Evolutionary conservation across 2,113 vertebrate species (phyloP).

Genomic region (Rhinoderma darwinii): DNA sequence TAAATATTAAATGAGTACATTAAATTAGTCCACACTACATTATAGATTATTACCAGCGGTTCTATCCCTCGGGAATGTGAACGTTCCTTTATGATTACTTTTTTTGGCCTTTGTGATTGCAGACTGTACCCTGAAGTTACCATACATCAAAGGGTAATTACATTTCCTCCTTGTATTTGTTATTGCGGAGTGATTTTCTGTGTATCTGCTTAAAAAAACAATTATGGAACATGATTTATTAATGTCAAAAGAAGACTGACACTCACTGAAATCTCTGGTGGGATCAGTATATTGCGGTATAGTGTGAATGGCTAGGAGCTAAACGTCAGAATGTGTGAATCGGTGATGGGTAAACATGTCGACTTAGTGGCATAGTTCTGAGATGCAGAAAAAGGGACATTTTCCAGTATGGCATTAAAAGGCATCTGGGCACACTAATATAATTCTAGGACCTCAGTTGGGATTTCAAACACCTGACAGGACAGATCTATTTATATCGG

Average conservation of each 20-base stretch:
- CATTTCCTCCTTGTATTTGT: constrained; percentile 36
- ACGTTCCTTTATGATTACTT: constrained; percentile 15
- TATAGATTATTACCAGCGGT: constrained; percentile 37
- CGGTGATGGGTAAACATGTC: background rate
- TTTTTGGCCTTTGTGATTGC: background rate
- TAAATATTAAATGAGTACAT: constrained; percentile 22
- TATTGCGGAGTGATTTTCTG: constrained; percentile 29
- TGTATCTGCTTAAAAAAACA: constrained; percentile 27
- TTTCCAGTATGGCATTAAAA: too few species aligned
- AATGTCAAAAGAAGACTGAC: constrained; percentile 13
- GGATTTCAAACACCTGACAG: too few species aligned
- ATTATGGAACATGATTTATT: constrained; percentile 38
- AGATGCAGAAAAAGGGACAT: too few species aligned
- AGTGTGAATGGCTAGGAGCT: background rate
- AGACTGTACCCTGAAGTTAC: constrained; percentile 18
- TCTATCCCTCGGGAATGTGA: background rate
- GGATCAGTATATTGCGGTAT: background rate
- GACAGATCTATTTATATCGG: too few species aligned
- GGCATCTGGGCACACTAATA: too few species aligned
- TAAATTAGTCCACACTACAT: constrained; percentile 17
- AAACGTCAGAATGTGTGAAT: background rate
- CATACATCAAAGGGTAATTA: constrained; percentile 17
- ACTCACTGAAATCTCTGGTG: background rate
- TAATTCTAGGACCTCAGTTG: too few species aligned
- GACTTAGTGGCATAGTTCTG: background rate